Conservation (phyloP, 2,113 vertebrate genomes). For the cat (Felis catus) region DNA sequence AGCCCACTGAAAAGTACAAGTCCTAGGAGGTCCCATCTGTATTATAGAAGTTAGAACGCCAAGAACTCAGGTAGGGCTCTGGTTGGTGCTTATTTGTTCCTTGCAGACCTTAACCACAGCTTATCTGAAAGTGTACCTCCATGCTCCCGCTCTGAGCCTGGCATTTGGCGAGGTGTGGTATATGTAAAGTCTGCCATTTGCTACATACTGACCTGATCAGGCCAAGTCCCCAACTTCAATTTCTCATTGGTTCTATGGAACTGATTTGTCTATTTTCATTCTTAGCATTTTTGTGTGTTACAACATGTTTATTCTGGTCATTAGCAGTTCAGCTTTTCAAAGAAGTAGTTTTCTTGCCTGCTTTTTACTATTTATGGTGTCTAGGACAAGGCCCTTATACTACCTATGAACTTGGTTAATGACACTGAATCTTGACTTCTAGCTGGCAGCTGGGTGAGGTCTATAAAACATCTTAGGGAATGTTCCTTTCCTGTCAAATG, state of each 20-base stretch:
- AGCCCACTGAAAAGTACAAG: not conserved
- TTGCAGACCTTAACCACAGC: not conserved
- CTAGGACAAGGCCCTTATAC: not conserved
- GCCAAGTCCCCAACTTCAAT: not conserved
- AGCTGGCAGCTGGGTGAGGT: not conserved
- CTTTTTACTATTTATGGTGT: not conserved
- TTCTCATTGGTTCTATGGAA: not conserved
- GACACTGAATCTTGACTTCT: not conserved
- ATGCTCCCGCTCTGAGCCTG: not conserved
- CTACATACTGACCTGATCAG: not conserved
- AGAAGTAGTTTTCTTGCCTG: not conserved
- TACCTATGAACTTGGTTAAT: not conserved
- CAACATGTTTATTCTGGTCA: constrained; percentile 10
- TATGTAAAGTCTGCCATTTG: not conserved
- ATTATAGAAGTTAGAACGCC: not conserved
- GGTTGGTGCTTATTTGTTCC: not conserved
- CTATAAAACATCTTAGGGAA: not conserved
- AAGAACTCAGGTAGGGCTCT: not conserved
- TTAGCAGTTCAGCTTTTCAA: not conserved
- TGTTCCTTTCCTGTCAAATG: not conserved
- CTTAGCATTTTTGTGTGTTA: not conserved
- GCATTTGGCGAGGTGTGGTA: not conserved
- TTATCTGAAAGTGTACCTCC: not conserved
- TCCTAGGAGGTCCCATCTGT: not conserved
- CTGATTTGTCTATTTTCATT: constrained; percentile 9